Percentiles rank a stretch among this genome's conserved stretches.
Evolutionary conservation across 2,797 vertebrate genomes (phyloP).

Genomic region (Podarcis siculus): DNA sequence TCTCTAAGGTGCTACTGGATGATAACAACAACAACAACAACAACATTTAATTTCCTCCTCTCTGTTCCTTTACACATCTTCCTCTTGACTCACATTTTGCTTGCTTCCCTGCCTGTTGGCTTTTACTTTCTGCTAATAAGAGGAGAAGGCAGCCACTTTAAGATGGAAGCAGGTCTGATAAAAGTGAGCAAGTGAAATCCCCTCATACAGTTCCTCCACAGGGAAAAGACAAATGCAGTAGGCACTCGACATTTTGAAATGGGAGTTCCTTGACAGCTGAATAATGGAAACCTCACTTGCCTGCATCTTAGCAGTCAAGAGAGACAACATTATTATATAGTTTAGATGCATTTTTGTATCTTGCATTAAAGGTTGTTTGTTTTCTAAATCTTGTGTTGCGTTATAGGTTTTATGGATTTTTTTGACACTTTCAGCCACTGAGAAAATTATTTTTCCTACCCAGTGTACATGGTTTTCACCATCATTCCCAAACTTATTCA

Average conservation of each 20-base stretch:
- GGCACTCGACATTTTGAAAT: not conserved
- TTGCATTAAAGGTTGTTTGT: not conserved
- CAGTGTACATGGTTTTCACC: not conserved
- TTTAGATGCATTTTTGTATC: not conserved
- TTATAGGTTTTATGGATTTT: too few species aligned
- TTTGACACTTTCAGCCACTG: not conserved
- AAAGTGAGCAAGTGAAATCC: not conserved
- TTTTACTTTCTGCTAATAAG: not conserved
- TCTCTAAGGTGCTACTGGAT: too few species aligned
- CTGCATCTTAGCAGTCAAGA: not conserved
- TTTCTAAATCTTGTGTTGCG: too few species aligned
- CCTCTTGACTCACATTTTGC: not conserved
- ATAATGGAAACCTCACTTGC: not conserved
- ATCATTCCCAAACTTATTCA: not conserved
- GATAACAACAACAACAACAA: too few species aligned
- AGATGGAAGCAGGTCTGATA: not conserved
- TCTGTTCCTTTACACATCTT: not conserved
- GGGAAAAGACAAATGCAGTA: not conserved
- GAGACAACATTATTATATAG: not conserved
- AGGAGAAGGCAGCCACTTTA: not conserved
- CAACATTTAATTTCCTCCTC: too few species aligned
- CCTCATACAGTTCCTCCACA: not conserved
- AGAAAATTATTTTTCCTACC: not conserved
- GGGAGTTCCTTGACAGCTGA: not conserved
- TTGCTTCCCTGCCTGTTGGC: accelerated